Conservation (phyloP, 2,797 vertebrate species). For the Phylloscopus collybita region DNA sequence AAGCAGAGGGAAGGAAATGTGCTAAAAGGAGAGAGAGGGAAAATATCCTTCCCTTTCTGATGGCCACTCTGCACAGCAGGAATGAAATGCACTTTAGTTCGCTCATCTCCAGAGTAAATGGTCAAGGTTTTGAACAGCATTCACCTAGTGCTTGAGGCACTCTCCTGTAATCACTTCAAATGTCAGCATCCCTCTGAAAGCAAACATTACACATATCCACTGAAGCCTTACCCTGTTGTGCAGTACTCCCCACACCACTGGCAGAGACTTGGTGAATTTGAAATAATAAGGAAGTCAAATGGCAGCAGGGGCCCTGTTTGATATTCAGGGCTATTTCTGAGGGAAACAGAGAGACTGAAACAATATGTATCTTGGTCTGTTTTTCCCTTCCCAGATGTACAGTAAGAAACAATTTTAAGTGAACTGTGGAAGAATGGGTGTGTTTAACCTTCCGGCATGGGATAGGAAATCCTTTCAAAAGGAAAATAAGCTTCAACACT, state of each 20-base stretch:
- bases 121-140: background rate
- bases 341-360: background rate
- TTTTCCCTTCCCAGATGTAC: background rate
- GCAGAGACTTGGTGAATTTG: background rate
- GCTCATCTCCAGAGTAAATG: background rate
- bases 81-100: background rate
- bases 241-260: background rate
- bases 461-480: conserved; percentile 56
- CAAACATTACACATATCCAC: background rate
- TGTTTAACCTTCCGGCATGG: background rate
- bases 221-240: background rate
- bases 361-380: background rate
- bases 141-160: background rate
- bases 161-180: background rate
- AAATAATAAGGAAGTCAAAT: conserved; percentile 5
- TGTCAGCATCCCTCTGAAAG: background rate
- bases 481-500: conserved; percentile 30
- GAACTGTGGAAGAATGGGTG: conserved; percentile 37
- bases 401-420: conserved; percentile 12
- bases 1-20: background rate
- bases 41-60: background rate
- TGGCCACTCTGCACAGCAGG: background rate
- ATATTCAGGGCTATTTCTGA: conserved; percentile 10
- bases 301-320: background rate
- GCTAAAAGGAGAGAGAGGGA: background rate